Percentiles rank a stretch among this genome's conserved stretches.
Evolutionary conservation across 2,113 vertebrate species (phyloP).

Genomic region (Jacana jacana): DNA sequence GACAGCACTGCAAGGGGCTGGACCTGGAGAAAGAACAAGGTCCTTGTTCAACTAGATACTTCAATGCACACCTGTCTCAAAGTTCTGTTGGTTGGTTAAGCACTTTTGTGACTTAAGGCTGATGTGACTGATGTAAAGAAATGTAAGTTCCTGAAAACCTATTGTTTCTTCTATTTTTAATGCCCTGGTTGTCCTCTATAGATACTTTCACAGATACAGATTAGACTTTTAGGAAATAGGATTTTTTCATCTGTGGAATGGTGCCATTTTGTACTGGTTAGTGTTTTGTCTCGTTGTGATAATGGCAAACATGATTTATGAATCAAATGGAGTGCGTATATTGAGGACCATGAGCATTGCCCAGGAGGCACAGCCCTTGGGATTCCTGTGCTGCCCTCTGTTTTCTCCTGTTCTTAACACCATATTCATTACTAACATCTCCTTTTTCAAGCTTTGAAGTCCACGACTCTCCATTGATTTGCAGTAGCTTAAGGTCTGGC

Average conservation of each 20-base stretch:
- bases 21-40: neutral
- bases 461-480: neutral
- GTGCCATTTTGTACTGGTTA: neutral
- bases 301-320: neutral
- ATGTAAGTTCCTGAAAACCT: neutral
- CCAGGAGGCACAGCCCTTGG: neutral
- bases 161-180: neutral
- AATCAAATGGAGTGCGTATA: neutral
- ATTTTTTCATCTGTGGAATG: neutral
- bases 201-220: neutral
- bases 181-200: neutral
- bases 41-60: neutral
- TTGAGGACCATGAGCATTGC: neutral
- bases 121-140: neutral
- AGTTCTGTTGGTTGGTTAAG: neutral
- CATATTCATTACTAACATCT: neutral
- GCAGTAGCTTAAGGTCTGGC: neutral
- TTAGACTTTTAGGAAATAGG: neutral
- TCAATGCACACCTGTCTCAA: neutral
- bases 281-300: neutral
- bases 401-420: neutral
- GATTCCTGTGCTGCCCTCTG: neutral
- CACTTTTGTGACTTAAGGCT: neutral
- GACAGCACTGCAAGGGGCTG: conserved; percentile 14
- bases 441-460: neutral